Conservation (phyloP, 2,797 vertebrate genomes). For the Phoebastria nigripes region DNA sequence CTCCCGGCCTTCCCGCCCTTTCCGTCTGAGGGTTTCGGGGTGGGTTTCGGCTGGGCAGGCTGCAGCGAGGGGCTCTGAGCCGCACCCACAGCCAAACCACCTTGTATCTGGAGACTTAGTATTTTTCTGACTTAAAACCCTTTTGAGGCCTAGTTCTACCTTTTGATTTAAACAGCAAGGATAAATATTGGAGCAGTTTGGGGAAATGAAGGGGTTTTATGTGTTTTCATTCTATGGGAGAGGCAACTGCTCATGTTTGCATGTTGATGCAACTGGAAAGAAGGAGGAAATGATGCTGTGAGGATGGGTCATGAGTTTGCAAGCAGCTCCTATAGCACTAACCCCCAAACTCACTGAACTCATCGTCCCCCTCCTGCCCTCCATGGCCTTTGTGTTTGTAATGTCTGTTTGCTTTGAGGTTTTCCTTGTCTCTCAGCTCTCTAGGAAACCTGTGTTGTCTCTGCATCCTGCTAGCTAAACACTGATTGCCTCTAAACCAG, state of each 20-base stretch:
- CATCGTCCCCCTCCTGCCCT: fast-evolving
- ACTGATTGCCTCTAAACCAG: background rate
- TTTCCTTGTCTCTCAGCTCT: background rate
- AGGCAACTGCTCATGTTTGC: background rate
- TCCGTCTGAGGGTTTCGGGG: too few relatives aligned
- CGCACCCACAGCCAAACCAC: fast-evolving
- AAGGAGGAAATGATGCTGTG: background rate
- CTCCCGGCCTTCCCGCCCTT: background rate
- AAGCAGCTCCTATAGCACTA: background rate
- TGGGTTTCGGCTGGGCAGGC: background rate
- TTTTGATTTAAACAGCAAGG: background rate
- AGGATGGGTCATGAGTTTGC: background rate
- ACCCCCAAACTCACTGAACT: background rate
- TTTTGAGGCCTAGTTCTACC: fast-evolving
- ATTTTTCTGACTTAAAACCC: background rate
- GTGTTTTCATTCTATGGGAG: background rate
- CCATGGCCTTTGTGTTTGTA: background rate
- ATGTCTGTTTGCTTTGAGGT: background rate
- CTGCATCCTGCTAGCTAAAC: background rate
- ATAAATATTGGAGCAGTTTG: background rate
- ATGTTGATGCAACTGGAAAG: background rate
- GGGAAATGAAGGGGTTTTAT: fast-evolving
- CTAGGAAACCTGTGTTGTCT: background rate
- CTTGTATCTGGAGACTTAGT: fast-evolving
- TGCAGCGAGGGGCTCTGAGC: too few relatives aligned